A percentile compares a stretch with the other conserved stretches of the same genome.
These are phyloP conservation scores for Perithous albicinctus DNA, from an alignment of 2,888 invertebrate genomes.

Conservation along the genomic window DNA sequence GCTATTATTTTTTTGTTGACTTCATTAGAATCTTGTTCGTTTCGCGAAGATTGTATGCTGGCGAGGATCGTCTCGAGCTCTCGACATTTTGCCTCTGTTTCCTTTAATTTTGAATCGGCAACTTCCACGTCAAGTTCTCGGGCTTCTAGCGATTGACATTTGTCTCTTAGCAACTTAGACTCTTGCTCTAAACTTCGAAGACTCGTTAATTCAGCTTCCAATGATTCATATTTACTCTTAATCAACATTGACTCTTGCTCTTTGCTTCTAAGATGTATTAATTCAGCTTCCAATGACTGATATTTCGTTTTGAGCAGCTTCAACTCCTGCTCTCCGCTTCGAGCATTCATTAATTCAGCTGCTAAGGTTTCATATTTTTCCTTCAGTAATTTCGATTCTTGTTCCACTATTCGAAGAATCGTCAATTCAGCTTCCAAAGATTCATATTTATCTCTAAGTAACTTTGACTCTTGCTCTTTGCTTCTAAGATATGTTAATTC, in stretches of 20 bases:
- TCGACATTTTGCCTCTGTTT: constrained; percentile 34
- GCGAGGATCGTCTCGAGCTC: constrained; percentile 42
- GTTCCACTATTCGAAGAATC: not conserved
- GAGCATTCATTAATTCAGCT: constrained; percentile 67
- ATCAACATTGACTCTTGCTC: constrained; percentile 35
- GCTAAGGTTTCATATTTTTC: not conserved
- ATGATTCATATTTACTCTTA: not conserved
- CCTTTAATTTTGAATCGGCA: constrained; percentile 38
- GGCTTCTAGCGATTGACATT: constrained; percentile 10
- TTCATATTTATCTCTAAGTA: not conserved
- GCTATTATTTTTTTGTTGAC: constrained; percentile 81
- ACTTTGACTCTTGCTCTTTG: constrained; percentile 32
- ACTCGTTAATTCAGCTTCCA: constrained; percentile 50
- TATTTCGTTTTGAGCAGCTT: not conserved
- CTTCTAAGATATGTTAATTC: constrained; percentile 63
- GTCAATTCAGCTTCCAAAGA: constrained; percentile 65
- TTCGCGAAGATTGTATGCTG: constrained; percentile 11
- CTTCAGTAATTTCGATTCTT: not conserved
- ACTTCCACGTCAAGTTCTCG: constrained; percentile 46
- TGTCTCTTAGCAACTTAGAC: constrained; percentile 48
- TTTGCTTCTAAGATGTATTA: constrained; percentile 35
- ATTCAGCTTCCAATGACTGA: constrained; percentile 61
- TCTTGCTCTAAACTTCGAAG: constrained; percentile 36
- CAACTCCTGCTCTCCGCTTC: not conserved
- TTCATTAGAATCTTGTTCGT: constrained; percentile 69